Evolutionary conservation across 2,797 vertebrate species (phyloP).

Genomic region (Hippoglossus hippoglossus): DNA sequence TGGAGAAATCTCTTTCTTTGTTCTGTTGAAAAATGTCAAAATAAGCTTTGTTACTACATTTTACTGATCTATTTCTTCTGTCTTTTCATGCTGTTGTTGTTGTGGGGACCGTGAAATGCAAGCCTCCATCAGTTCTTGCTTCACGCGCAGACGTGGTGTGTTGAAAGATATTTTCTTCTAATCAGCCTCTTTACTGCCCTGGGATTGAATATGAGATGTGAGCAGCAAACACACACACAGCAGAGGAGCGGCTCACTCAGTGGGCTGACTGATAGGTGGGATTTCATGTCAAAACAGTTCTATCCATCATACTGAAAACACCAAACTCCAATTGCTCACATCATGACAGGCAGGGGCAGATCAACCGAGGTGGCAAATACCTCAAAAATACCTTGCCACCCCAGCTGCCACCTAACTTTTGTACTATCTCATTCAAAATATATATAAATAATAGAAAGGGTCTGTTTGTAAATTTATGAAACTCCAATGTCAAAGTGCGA

Average conservation of each 20-base stretch:
- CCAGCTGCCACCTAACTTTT: neutral
- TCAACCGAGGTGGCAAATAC: neutral
- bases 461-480: too few relatives aligned
- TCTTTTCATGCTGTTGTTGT: too few relatives aligned
- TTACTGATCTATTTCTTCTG: too few relatives aligned
- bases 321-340: slow-evolving; percentile 30
- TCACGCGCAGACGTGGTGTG: slow-evolving; percentile 6
- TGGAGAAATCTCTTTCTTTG: too few relatives aligned
- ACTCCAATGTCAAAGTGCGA: too few relatives aligned
- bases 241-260: slow-evolving; percentile 24
- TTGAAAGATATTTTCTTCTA: slow-evolving; percentile 7
- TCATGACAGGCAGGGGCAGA: slow-evolving; percentile 24
- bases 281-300: slow-evolving; percentile 53
- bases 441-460: too few relatives aligned
- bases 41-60: too few relatives aligned
- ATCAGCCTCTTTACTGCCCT: slow-evolving; percentile 6
- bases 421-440: too few relatives aligned
- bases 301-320: slow-evolving; percentile 50
- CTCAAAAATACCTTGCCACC: too few relatives aligned
- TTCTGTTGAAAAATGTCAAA: too few relatives aligned
- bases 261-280: slow-evolving; percentile 51
- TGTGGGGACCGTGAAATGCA: neutral
- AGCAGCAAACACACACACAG: slow-evolving; percentile 34
- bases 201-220: slow-evolving; percentile 37
- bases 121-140: slow-evolving; percentile 12